Evolutionary conservation across 2,113 vertebrate species (phyloP).

Genomic region (Athene cunicularia): DNA sequence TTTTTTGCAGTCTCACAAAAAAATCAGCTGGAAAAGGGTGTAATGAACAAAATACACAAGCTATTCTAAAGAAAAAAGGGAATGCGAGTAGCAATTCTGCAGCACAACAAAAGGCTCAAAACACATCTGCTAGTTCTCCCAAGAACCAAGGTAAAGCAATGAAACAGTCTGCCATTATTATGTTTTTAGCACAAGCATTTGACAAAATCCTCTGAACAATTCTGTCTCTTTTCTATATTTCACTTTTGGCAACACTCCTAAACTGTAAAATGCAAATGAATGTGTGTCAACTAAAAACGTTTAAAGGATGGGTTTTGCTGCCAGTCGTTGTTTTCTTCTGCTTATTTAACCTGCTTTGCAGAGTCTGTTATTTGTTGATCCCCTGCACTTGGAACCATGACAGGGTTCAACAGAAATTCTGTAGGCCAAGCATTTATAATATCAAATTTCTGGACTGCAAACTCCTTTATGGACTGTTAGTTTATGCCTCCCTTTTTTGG

Average conservation of each 20-base stretch:
- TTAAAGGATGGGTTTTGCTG: neutral
- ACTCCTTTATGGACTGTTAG: neutral
- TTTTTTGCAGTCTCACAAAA: slow-evolving; percentile 78
- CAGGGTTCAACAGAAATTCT: neutral
- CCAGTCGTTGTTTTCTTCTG: neutral
- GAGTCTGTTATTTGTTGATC: slow-evolving; percentile 1
- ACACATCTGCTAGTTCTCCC: slow-evolving; percentile 57
- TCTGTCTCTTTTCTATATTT: neutral
- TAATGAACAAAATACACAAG: slow-evolving; percentile 72
- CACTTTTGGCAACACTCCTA: neutral
- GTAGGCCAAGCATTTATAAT: neutral
- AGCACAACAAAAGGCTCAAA: slow-evolving; percentile 79
- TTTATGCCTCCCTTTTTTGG: neutral
- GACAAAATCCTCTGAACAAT: neutral
- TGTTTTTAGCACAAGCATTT: neutral
- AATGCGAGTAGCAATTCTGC: slow-evolving; percentile 52
- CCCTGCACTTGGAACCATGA: neutral
- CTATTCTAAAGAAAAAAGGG: slow-evolving; percentile 76
- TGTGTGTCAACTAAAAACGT: neutral
- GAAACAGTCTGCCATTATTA: neutral
- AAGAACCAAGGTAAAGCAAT: slow-evolving; percentile 83
- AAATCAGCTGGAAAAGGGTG: slow-evolving; percentile 75
- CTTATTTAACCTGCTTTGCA: slow-evolving; percentile 9
- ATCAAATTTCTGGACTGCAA: neutral
- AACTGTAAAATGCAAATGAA: neutral